Evolutionary conservation across 2,888 invertebrate species (phyloP), one percentile per base, ranked within the genome.

Genomic region (Sesia bembeciformis): DNA sequence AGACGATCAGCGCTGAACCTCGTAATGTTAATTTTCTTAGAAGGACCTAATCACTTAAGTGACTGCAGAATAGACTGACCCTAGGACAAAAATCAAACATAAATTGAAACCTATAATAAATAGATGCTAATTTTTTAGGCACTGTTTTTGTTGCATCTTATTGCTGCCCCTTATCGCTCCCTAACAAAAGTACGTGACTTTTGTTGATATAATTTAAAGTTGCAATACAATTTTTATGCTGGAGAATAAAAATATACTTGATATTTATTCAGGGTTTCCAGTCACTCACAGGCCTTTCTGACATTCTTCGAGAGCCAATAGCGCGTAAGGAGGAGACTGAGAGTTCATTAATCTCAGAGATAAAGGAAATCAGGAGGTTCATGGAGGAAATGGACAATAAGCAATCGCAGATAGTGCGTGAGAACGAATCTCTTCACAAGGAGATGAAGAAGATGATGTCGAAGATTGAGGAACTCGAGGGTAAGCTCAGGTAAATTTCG

Each of bases 381-480:
- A 53, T 87, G 39, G 73, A 80, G 57, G 74, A 81, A 58, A 68
- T 88, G 4, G 74, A 76, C 42, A 66, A 68, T 39, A 81, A 74
- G 54, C 82, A 86, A 46, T 59, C 65, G 7, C 68, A 65, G 46
- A 61, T 87, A 40, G 65, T 72, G 2, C 68, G 67, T 46, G 85
- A 88, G 60, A 88, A 87, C 52, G 70, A 76, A 50, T 58, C 60
- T 0, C 65, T 88, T 40, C 78, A 75, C 43, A 74, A 84, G 6
- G 72, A 74, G 56, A 70, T 88, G 67, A 72, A 67, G 59, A 77
- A 66, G 43, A 79, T 87, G 82, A 74, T 70, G 62, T 56, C 59
- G 3, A 85, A 76, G 61, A 76, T 88, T 7, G 78, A 78, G 52
- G 78, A 80, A 60, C 72, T 88, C 60, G 87, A 87, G 70, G 68